A percentile compares a stretch with the other conserved stretches of the same genome.
These are phyloP conservation scores for Notarius lentiginosus DNA, from an alignment of 2,113 vertebrate species.

Conservation along the genomic window DNA sequence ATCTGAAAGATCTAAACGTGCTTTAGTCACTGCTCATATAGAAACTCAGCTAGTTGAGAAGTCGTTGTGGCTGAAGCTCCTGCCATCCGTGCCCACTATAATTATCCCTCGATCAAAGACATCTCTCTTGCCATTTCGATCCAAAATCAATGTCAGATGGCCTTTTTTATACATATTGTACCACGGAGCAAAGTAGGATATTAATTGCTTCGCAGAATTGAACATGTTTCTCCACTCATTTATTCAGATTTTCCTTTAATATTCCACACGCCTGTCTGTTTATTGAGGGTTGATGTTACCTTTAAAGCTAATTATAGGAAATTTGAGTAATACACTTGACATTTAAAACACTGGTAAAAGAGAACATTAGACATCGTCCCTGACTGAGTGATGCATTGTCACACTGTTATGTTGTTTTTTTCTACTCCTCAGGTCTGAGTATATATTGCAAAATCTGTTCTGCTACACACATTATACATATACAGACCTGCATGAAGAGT, in stretches of 20 bases:
- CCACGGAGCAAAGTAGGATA: not conserved
- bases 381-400: not conserved
- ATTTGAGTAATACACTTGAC: not conserved
- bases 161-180: not conserved
- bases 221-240: not conserved
- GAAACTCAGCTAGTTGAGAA: not conserved
- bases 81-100: not conserved
- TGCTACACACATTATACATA: not conserved
- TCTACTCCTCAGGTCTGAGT: not conserved
- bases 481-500: not conserved
- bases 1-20: not conserved
- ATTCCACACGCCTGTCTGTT: not conserved
- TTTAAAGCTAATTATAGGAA: not conserved
- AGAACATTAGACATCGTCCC: not conserved
- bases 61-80: not conserved
- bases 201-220: not conserved
- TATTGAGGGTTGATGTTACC: not conserved
- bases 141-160: not conserved
- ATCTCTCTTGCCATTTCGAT: not conserved
- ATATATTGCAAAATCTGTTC: not conserved
- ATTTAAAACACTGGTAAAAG: constrained; percentile 3
- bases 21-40: not conserved
- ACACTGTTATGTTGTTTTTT: not conserved
- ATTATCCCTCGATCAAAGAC: not conserved
- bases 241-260: not conserved